Evolutionary conservation across 2,797 vertebrate species (phyloP).

Genomic region (Coendou prehensilis): DNA sequence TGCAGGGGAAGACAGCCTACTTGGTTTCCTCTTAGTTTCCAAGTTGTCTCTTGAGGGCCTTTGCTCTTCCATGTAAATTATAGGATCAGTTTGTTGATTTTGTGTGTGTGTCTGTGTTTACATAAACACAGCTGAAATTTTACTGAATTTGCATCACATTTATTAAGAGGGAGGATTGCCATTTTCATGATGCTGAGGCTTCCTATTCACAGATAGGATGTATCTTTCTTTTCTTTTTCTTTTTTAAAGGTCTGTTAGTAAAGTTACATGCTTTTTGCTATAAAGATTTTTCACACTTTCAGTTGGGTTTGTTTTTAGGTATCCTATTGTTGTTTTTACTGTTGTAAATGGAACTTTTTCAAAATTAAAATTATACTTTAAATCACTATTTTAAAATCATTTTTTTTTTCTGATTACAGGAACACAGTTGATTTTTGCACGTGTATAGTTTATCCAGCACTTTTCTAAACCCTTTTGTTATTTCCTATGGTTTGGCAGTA

Average conservation of each 20-base stretch:
- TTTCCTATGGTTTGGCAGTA: background rate
- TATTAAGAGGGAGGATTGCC: background rate
- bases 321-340: background rate
- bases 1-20: background rate
- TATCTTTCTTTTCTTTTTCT: background rate
- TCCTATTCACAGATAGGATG: background rate
- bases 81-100: background rate
- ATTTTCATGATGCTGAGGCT: background rate
- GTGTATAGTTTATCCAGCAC: background rate
- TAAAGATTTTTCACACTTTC: background rate
- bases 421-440: background rate
- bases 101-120: background rate
- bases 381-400: background rate
- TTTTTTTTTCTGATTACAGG: background rate
- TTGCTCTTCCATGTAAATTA: background rate
- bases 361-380: slow-evolving; percentile 20
- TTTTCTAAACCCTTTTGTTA: background rate
- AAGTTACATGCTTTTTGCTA: background rate
- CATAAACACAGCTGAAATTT: background rate
- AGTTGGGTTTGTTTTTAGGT: background rate
- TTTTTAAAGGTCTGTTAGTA: background rate
- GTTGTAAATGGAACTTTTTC: background rate
- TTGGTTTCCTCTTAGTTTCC: background rate
- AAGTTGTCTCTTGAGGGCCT: background rate
- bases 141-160: background rate